These are phyloP conservation scores for Anguilla anguilla DNA, from an alignment of 2,797 vertebrate species.

Conservation along the genomic window DNA sequence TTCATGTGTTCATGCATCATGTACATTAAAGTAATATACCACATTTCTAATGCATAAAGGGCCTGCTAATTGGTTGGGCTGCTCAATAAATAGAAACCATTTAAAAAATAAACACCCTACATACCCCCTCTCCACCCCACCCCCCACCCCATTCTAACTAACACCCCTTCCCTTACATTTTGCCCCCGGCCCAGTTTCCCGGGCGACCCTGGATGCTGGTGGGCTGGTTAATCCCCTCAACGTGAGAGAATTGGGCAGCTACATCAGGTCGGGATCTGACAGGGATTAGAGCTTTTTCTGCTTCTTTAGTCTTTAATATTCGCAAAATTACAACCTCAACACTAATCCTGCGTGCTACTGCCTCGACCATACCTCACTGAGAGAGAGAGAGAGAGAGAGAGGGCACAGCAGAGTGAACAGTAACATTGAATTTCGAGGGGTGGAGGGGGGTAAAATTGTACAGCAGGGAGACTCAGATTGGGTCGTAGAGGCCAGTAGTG, in stretches of 20 bases:
- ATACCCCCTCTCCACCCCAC: not conserved
- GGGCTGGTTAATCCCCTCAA: not conserved
- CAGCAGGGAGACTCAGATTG: not conserved
- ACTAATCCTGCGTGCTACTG: slow-evolving; percentile 60
- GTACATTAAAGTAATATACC: too few relatives aligned
- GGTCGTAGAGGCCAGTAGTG: not conserved
- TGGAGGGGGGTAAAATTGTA: not conserved
- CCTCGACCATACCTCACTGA: slow-evolving; percentile 50
- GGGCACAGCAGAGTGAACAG: not conserved
- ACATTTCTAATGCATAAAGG: too few relatives aligned
- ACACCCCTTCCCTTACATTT: not conserved
- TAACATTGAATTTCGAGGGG: not conserved
- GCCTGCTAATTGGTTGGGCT: too few relatives aligned
- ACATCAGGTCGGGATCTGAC: slow-evolving; percentile 47
- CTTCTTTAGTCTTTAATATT: slow-evolving; percentile 59
- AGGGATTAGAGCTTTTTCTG: slow-evolving; percentile 56
- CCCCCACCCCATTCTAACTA: not conserved
- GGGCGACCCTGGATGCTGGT: not conserved
- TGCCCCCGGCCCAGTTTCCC: not conserved
- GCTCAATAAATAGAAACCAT: too few relatives aligned
- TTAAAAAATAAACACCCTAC: not conserved
- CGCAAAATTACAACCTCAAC: slow-evolving; percentile 63
- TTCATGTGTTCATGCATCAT: too few relatives aligned
- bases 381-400: not conserved
- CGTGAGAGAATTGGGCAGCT: not conserved